These are phyloP conservation scores for Scolopax bukidnonensis DNA, from an alignment of 2,797 vertebrate genomes.

Conservation along the genomic window DNA sequence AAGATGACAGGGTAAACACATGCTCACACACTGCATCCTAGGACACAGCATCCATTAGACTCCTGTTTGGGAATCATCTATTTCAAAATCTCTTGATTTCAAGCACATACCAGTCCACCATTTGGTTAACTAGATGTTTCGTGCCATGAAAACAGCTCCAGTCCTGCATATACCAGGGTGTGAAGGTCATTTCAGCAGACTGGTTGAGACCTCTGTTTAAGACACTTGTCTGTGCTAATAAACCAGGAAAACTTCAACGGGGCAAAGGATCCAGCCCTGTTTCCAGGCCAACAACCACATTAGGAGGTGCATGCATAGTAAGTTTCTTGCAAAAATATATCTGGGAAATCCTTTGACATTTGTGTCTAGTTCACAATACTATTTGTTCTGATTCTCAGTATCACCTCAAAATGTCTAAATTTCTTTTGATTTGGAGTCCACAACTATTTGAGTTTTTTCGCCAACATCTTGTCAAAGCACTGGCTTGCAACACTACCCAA, in stretches of 20 bases:
- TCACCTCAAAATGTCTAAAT: background rate
- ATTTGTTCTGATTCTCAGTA: background rate
- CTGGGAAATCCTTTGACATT: background rate
- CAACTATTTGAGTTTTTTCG: background rate
- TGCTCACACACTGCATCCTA: background rate
- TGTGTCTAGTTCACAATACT: background rate
- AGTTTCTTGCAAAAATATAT: background rate
- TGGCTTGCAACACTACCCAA: background rate
- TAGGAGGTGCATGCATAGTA: background rate
- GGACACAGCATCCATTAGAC: background rate
- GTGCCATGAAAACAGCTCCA: background rate
- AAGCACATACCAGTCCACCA: background rate
- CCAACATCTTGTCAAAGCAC: background rate
- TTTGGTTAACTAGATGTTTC: background rate
- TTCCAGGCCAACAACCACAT: background rate
- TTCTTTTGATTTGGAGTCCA: background rate
- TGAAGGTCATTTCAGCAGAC: background rate
- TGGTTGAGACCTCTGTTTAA: background rate
- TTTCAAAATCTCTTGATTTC: background rate
- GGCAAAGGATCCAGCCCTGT: background rate
- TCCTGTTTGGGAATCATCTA: background rate
- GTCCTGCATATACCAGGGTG: background rate
- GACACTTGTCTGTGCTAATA: background rate
- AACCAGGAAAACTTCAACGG: rapidly evolving
- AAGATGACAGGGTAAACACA: background rate